Percentiles rank a stretch among this genome's conserved stretches.
Conservation (phyloP, 2,113 vertebrate species). For the Furnarius figulus region DNA sequence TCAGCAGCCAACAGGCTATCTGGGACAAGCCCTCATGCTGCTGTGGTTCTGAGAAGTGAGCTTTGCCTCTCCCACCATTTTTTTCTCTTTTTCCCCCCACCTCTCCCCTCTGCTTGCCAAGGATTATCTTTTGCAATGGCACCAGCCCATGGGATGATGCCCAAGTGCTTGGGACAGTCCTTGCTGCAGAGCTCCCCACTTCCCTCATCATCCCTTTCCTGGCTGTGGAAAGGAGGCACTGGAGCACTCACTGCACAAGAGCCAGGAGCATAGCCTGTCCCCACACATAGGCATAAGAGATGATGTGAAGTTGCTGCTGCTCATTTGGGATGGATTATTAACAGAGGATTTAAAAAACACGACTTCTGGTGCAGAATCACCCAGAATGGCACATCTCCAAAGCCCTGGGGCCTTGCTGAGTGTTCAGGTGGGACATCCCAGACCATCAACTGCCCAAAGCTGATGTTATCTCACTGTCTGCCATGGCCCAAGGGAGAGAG, state of each 20-base stretch:
- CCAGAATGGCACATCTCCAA: not conserved
- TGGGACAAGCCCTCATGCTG: not conserved
- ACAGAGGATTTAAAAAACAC: not conserved
- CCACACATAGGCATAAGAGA: fast-evolving
- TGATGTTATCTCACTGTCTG: not conserved
- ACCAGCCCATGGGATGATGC: not conserved
- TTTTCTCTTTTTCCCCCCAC: too few species aligned
- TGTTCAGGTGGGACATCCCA: not conserved
- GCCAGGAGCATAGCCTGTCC: not conserved
- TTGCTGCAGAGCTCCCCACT: not conserved
- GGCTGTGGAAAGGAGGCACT: not conserved
- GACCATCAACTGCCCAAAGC: not conserved
- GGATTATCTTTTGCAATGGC: not conserved
- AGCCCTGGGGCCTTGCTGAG: not conserved
- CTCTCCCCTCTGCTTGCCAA: not conserved
- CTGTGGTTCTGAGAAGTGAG: not conserved
- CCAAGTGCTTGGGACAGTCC: not conserved
- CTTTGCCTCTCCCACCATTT: not conserved
- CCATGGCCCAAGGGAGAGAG: not conserved
- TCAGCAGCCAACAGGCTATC: not conserved
- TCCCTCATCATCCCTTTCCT: not conserved
- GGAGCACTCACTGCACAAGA: not conserved
- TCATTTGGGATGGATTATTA: not conserved
- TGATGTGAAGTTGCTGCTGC: not conserved
- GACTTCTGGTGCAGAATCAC: not conserved